Conservation (phyloP, 2,888 invertebrate species). For the Hecatera dysodea region DNA sequence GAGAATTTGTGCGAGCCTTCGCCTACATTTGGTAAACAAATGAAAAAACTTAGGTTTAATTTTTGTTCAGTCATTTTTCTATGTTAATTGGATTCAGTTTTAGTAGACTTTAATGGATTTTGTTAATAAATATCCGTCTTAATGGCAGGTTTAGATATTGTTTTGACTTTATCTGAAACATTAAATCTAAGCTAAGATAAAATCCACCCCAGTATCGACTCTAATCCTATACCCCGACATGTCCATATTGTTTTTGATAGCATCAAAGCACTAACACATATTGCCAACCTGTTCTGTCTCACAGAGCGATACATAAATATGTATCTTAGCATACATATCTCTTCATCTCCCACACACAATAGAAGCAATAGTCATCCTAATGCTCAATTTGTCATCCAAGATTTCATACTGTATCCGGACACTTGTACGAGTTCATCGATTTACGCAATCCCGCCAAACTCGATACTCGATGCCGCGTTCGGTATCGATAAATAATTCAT, state of each 20-base stretch:
- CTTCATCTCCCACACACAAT: conserved; percentile 46
- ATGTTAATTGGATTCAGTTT: conserved; percentile 22
- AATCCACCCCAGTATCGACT: conserved; percentile 7
- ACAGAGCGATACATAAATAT: conserved; percentile 56
- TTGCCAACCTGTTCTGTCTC: conserved; percentile 36
- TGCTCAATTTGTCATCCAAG: conserved; percentile 51
- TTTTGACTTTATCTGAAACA: not conserved
- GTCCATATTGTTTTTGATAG: conserved; percentile 42
- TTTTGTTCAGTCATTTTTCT: not conserved
- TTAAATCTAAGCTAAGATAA: not conserved
- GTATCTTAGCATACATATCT: conserved; percentile 49
- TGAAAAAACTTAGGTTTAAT: conserved; percentile 1
- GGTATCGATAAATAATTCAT: conserved; percentile 85
- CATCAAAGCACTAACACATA: conserved; percentile 40
- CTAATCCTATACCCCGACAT: conserved; percentile 16
- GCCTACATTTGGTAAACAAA: conserved; percentile 41
- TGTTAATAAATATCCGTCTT: not conserved
- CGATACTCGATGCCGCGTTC: conserved; percentile 84
- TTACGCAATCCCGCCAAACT: conserved; percentile 86
- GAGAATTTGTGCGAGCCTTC: conserved; percentile 23
- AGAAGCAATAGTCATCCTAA: conserved; percentile 50
- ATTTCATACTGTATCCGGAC: conserved; percentile 72
- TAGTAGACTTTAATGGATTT: not conserved
- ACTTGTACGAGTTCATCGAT: conserved; percentile 81
- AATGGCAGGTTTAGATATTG: not conserved